Evolutionary conservation across 2,797 vertebrate genomes (phyloP), one percentile per base, ranked within the genome.

Genomic region (Pelochelys cantorii): DNA sequence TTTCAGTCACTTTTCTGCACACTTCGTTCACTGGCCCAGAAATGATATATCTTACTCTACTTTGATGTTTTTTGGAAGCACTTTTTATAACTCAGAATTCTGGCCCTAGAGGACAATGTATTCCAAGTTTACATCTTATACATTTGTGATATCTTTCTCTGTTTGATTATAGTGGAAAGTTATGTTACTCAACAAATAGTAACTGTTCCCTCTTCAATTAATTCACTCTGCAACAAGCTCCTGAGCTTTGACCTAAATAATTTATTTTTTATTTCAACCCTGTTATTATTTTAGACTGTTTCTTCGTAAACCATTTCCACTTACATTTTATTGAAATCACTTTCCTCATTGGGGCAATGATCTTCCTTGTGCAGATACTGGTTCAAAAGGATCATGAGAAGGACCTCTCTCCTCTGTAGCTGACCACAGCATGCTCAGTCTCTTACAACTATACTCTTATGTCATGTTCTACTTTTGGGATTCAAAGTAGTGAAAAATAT

Each of bases 61-160:
- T 62, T 87, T 7, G 0, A 34, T 68, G 29, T 37, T 48, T 65
- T 78, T 86, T 57, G 1, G 1, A 37, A 52, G 20, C 22, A 48
- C 22, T 10, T 0, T 0, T 11, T 4, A 4, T 23, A 1, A 2
- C 83, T 85, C 57, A 86, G 54, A 90, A 90, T 85, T 93, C 60
- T 93, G 79, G 12, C 57, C 90, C 20, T 11, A 83, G 90, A 75
- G 4, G 34, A 9, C 12, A 79, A 78, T 2, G 7, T 90, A 0
- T 48, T 89, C 71, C 34, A 23, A 23, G 11, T 42, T 48, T 22
- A 48, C 5, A 75, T 75, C 34, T 12, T 86, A 84, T 17, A 53
- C 0, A 0, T 5, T 5, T 4, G 71, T 11, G 59, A 4, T 55
- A 23, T 17, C 25, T 18, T 59, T 55, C 12, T 1, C 0, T 5